Evolutionary conservation across 2,113 vertebrate genomes (phyloP), one percentile per base, ranked within the genome.

Genomic region (Pionites leucogaster): DNA sequence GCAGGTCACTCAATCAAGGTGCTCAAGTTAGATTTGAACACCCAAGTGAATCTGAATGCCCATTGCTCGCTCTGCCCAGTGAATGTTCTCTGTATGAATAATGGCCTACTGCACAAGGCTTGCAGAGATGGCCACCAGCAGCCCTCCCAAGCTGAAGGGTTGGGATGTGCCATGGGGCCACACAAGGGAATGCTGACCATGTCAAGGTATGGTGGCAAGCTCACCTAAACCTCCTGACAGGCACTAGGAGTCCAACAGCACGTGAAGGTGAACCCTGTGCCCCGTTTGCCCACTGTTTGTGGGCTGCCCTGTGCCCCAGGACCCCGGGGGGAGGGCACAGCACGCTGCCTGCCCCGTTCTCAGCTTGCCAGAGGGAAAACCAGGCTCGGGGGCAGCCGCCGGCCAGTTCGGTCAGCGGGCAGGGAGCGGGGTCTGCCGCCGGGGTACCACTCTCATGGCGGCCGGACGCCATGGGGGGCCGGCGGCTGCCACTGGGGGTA

Each of bases 141-240:
- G 44, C 17, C 10, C 25, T 47, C 9, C 49, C 33, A 2, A 4
- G 53, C 31, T 18, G 19, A 5, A 2, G 8, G 4, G 42, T 22
- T 0, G 1, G 22, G 19, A 37, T 1, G 24, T 65, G 55, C 46
- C 5, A 0, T 12, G 10, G 28, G 5, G 37, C n/a, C 28, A 11
- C 0, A 0, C 41, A 13, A 37, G 19, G 55, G n/a, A 59, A 3
- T 10, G 3, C 2, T 0, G 5, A 17, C 23, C 29, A 1, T 1
- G 4, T 8, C 44, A 10, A 0, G 9, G 72, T 11, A 11, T 0
- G 4, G 20, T 37, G 47, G 23, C 35, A 4, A 52, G 7, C 15
- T 68, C 9, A 3, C 33, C 55, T 19, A n/a, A 65, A 46, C 42
- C n/a, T 20, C 17, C 11, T n/a, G 16, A 4, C 65, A 11, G 1